Evolutionary conservation across 2,797 vertebrate genomes (phyloP), one percentile per base, ranked within the genome.

Genomic region (Halcyon badia): DNA sequence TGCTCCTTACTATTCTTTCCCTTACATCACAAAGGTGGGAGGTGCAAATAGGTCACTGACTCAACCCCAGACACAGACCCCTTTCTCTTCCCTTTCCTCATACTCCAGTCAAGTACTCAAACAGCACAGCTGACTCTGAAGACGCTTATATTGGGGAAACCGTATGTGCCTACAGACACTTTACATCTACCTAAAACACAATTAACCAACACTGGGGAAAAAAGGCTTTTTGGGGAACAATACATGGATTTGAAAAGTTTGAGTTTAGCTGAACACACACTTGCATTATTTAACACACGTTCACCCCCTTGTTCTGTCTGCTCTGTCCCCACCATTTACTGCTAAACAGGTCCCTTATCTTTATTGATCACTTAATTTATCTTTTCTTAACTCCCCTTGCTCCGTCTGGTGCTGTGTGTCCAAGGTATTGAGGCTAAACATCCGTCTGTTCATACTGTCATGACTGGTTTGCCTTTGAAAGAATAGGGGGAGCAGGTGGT

Each of bases 401-500:
- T 98, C 98, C 98, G 98, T 99, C 98, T 98, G 98, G 98, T 98
- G 98, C 98, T 88, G 97, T 98, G 98, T 98, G 98, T 98, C 96
- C 95, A 97, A 96, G 95, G 97, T 97, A 97, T 97, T 96, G 97
- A 97, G 96, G 85, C 89, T 94, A 78, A 96, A 94, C 96, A 97
- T 97, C 98, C 98, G 98, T 99, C 99, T 99, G 99, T 98, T 98
- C 95, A 98, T 97, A 97, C 97, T 99, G 98, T 99, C 99, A 98
- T 98, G 94, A 98, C 98, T 97, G 98, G 98, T 98, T 98, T 98
- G 98, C 98, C 96, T 97, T 95, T 97, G 98, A 97, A 98, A 99
- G 99, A 99, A 99, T 99, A 98, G 98, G 97, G 98, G 98, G 98
- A 99, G 99, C 99, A 99, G 99, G 99, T 99, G 99, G 99, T 99